Evolutionary conservation across 2,113 vertebrate species (phyloP).

Genomic region (Myrmophylax atrothorax): DNA sequence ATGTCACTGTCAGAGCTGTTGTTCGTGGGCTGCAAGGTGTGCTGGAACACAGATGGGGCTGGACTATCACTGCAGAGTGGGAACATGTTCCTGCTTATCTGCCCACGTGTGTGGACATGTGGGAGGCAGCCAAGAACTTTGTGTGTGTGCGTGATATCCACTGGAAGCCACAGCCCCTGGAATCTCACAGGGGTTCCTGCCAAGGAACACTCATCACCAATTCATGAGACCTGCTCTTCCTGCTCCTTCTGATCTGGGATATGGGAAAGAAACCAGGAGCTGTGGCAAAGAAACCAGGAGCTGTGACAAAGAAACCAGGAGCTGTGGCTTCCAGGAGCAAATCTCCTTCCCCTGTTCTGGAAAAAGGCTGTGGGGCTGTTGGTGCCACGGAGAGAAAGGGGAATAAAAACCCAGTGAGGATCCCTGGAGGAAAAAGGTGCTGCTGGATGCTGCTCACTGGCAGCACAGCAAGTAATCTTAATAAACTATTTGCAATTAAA

Average conservation of each 20-base stretch:
- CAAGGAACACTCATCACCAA: neutral
- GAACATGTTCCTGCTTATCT: neutral
- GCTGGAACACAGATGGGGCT: rapidly evolving
- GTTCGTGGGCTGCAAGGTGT: neutral
- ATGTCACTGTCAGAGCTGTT: neutral
- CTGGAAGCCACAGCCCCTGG: neutral
- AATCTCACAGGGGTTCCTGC: neutral
- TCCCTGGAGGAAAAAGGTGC: neutral
- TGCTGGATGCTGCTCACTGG: neutral
- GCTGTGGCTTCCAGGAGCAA: neutral
- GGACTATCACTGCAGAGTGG: neutral
- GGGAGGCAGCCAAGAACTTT: neutral
- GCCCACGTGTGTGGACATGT: rapidly evolving
- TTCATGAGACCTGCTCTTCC: neutral
- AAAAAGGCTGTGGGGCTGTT: neutral
- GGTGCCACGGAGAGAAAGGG: rapidly evolving
- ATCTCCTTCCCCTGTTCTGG: neutral
- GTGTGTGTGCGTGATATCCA: neutral
- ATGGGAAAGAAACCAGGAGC: neutral
- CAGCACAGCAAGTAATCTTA: neutral
- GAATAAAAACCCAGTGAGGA: neutral
- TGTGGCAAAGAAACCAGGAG: too few relatives aligned
- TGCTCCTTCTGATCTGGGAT: neutral
- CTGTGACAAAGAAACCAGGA: too few relatives aligned
- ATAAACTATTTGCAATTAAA: neutral